Conservation (phyloP, 2,888 invertebrate species). For the Cephus spinipes region DNA sequence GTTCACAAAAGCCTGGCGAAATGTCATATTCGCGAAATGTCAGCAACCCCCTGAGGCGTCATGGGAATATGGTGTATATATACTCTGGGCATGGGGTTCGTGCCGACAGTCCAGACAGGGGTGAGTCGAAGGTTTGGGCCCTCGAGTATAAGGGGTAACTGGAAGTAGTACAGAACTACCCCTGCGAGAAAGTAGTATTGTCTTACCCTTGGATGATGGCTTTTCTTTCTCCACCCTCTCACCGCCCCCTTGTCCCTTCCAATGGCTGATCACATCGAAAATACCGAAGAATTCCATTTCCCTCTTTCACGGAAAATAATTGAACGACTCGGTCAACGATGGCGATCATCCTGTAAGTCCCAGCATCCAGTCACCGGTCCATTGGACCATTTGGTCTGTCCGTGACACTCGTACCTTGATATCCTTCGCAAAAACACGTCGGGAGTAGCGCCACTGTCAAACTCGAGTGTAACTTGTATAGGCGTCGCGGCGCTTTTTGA, state of each 20-base stretch:
- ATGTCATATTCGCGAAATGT: slow-evolving; percentile 45
- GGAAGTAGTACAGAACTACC: background rate
- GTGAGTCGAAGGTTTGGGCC: background rate
- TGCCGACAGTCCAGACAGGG: slow-evolving; percentile 13
- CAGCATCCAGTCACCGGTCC: slow-evolving; percentile 2
- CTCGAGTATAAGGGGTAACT: slow-evolving; percentile 14
- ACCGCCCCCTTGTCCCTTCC: background rate
- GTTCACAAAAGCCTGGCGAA: slow-evolving; percentile 19
- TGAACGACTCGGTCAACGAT: background rate
- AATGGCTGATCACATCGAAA: background rate
- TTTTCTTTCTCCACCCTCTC: slow-evolving; percentile 10
- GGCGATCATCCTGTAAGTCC: background rate
- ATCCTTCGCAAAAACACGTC: background rate
- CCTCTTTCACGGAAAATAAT: background rate
- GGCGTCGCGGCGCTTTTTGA: background rate
- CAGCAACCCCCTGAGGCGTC: slow-evolving; percentile 35
- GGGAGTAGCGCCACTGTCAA: background rate
- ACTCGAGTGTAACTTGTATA: background rate
- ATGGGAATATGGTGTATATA: slow-evolving; percentile 11
- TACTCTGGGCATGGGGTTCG: background rate
- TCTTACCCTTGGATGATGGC: slow-evolving; percentile 18
- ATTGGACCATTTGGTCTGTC: background rate
- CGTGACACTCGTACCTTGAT: background rate
- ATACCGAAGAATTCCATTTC: background rate
- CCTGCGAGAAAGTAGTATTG: slow-evolving; percentile 28